Evolutionary conservation across 1,140 invertebrate genomes (phyloP), one percentile per base, ranked within the genome.

Genomic region (Penaeus chinensis): DNA sequence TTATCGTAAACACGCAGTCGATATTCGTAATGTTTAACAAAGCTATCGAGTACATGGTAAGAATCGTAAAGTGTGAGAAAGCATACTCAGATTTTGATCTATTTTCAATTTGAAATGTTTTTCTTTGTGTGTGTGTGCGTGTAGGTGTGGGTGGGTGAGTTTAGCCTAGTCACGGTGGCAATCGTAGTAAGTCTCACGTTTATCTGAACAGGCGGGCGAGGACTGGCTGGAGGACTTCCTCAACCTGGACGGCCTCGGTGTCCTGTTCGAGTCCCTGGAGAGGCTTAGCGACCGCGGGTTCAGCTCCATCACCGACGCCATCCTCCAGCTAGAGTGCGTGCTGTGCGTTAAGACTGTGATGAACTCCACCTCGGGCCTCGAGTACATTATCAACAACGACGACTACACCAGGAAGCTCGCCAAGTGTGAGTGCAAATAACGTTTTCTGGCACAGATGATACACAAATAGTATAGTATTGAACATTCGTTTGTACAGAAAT

Each of bases 151-250:
- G 11, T 13, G 54, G 0, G 11, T 13, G 54, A 5, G 5, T 3
- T 37, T 42, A 8, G 37, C 37, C 37, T 42, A 8, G 1, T 4
- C 11, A 13, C 54, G 54, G 54, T 13, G 0, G 10, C 54, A 54
- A 2, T 16, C 54, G 5, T 54, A 5, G 11, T 24, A 16, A 13
- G 80, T 90, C 87, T 88, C 47, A 54, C 60, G 2, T 18, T 85
- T 60, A 19, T 47, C 69, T 54, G 16, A 19, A 22, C 84, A 90
- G 88, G 85, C 90, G 71, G 86, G 63, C 89, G 91, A 91, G 84
- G 91, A 91, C 71, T 94, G 93, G 93, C 91, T 93, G 91, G 86
- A 92, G 77, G 93, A 93, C 61, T 94, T 94, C 86, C 88, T 94
- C 79, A 92, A 92, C 66, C 90, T 91, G 54, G 92, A 92, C 66